phyloP scores from a whole-genome alignment of 92 coral and sea anemone genomes.

The Porites divaricata region DNA sequence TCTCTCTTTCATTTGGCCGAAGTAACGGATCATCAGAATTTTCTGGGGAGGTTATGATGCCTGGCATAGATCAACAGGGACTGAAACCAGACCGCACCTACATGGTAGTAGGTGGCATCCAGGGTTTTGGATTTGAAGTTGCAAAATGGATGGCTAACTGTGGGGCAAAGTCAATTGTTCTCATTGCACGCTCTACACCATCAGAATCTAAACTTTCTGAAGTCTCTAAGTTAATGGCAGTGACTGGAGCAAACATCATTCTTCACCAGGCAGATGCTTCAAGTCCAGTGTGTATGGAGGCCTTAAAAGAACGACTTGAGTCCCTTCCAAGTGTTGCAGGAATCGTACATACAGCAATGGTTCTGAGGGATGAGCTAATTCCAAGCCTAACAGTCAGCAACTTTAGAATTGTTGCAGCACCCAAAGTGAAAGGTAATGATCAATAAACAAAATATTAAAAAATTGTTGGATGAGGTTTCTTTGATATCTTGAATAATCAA shows the following conservation, averaged over 20 bases:
- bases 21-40: neutral
- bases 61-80: constrained; percentile 65
- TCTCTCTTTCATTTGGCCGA: constrained; percentile 35
- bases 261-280: constrained; percentile 69
- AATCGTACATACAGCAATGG: constrained; percentile 74
- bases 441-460: neutral
- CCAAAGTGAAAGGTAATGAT: constrained; percentile 75
- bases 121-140: constrained; percentile 76
- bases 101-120: constrained; percentile 71
- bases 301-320: constrained; percentile 39
- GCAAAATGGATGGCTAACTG: constrained; percentile 75
- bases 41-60: constrained; percentile 29
- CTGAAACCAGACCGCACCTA: constrained; percentile 64
- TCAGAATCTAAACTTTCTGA: constrained; percentile 49
- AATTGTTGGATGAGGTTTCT: too few species aligned
- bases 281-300: constrained; percentile 50
- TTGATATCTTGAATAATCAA: too few species aligned
- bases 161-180: constrained; percentile 70
- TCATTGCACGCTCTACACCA: constrained; percentile 69
- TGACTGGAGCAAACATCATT: constrained; percentile 53
- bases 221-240: constrained; percentile 46
- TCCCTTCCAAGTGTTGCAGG: constrained; percentile 72
- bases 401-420: constrained; percentile 62
- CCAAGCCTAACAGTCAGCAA: constrained; percentile 43
- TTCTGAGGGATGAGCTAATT: constrained; percentile 67